phyloP scores from a whole-genome alignment of 2,113 vertebrate species.

The Eretmodus cyanostictus region DNA sequence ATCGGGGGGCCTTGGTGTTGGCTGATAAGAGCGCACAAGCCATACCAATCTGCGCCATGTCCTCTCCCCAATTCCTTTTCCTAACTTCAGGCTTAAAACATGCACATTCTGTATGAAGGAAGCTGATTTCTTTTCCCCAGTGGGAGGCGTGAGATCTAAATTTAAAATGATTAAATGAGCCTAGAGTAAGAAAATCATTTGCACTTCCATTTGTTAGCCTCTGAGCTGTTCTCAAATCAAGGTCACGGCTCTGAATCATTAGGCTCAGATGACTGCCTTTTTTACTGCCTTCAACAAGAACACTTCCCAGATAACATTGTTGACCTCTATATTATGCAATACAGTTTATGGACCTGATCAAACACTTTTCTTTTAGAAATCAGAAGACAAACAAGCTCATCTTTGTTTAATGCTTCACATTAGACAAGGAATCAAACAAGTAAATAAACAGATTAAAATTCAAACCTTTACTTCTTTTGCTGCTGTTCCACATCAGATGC shows the following conservation, averaged over 20 bases:
- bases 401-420: not conserved
- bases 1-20: not conserved
- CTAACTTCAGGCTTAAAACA: conserved; percentile 39
- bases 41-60: not conserved
- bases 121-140: conserved; percentile 51
- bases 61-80: not conserved
- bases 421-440: not conserved
- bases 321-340: not conserved
- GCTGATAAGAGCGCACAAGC: conserved; percentile 14
- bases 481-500: not conserved
- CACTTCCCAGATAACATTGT: conserved; percentile 18
- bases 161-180: conserved; percentile 64
- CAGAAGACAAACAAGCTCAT: not conserved
- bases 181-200: conserved; percentile 59
- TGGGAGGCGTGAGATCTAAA: conserved; percentile 64
- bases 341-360: not conserved
- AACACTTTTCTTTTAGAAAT: not conserved
- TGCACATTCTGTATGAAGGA: conserved; percentile 48
- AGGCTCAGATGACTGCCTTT: conserved; percentile 40
- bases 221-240: conserved; percentile 59
- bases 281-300: conserved; percentile 21
- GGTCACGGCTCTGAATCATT: conserved; percentile 60
- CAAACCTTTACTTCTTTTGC: not conserved
- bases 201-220: conserved; percentile 53
- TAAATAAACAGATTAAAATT: not conserved